phyloP scores from a whole-genome alignment of 2,888 invertebrate species.

The Polyommatus icarus region DNA sequence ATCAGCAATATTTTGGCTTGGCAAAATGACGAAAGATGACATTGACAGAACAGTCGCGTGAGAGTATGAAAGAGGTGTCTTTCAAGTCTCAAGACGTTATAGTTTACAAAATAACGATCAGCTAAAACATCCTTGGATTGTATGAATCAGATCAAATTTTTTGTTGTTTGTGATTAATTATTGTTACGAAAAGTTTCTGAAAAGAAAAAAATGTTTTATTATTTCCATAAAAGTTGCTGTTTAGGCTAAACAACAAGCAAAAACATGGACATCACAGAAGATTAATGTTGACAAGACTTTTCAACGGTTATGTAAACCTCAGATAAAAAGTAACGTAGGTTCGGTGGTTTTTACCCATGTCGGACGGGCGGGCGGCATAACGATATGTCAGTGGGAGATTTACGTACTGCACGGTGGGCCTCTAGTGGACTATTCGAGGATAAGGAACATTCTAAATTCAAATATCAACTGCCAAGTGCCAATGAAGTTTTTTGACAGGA shows the following conservation, averaged over 20 bases:
- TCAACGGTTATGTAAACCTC: background rate
- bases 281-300: conserved; percentile 13
- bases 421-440: background rate
- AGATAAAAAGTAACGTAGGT: conserved; percentile 9
- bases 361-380: background rate
- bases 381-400: conserved; percentile 23
- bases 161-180: no score
- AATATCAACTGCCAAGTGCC: background rate
- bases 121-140: background rate
- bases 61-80: no score
- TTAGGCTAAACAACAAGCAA: background rate
- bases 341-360: background rate
- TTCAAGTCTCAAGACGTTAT: no score
- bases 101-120: background rate
- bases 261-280: background rate
- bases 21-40: no score
- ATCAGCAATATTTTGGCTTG: no score
- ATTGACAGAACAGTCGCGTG: no score
- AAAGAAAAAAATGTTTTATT: background rate
- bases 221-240: background rate
- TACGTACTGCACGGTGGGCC: background rate
- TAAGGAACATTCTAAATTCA: background rate
- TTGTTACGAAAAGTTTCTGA: background rate
- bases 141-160: background rate
- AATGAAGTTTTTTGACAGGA: background rate